Percentiles rank a stretch among this genome's conserved stretches.
These are phyloP conservation scores for Chrysochloris asiatica DNA, from an alignment of 2,113 vertebrate species.

Conservation along the genomic window DNA sequence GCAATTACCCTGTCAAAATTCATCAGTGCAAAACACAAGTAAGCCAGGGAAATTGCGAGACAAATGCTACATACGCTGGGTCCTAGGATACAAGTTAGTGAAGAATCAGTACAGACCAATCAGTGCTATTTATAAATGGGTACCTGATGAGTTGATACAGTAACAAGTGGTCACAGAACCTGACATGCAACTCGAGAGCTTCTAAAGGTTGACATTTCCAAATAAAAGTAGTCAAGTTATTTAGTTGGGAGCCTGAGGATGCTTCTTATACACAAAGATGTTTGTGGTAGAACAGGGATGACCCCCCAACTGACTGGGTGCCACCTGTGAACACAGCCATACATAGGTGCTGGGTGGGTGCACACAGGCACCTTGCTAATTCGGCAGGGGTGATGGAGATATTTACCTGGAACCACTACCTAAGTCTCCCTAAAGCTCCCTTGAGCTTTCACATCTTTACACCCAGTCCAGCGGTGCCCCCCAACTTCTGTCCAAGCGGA, in stretches of 20 bases:
- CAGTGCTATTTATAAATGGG: constrained; percentile 75
- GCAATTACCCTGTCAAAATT: constrained; percentile 95
- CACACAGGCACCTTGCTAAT: constrained; percentile 52
- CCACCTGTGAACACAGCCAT: neutral
- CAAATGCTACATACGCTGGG: constrained; percentile 96
- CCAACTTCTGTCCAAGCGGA: neutral
- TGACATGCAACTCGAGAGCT: constrained; percentile 38
- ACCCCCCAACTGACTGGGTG: constrained; percentile 10
- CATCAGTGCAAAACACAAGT: constrained; percentile 91
- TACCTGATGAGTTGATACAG: constrained; percentile 80
- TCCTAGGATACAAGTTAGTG: constrained; percentile 85
- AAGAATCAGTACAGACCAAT: constrained; percentile 77
- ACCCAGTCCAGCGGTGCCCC: neutral
- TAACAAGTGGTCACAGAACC: constrained; percentile 75
- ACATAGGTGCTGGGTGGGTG: too few species aligned
- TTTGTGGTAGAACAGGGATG: neutral
- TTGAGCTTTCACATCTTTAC: constrained; percentile 3
- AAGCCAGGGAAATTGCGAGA: constrained; percentile 89
- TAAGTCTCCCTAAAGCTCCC: neutral
- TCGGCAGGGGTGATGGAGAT: constrained; percentile 33
- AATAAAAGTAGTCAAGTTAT: constrained; percentile 70
- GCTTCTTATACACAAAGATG: constrained; percentile 3
- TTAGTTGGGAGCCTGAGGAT: constrained; percentile 42
- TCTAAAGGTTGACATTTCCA: constrained; percentile 14
- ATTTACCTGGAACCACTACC: neutral